Conservation (phyloP, 2,113 vertebrate genomes). For the Pedionomus torquatus region DNA sequence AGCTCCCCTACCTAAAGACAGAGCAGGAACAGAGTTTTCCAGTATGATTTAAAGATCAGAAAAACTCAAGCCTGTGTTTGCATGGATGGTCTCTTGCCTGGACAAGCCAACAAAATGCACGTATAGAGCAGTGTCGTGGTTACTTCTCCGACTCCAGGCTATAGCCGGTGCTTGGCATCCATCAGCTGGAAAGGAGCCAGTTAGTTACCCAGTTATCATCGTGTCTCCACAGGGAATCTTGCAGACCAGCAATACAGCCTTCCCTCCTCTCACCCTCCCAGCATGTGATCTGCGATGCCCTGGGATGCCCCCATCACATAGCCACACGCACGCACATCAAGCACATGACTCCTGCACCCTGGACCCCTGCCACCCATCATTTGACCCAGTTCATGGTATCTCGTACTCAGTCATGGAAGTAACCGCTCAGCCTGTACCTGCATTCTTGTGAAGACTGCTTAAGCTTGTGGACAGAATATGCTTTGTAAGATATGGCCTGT, state of each 20-base stretch:
- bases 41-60: not conserved
- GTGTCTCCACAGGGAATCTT: not conserved
- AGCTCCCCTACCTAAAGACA: not conserved
- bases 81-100: not conserved
- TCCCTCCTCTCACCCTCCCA: not conserved
- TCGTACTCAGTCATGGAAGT: not conserved
- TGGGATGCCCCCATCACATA: not conserved
- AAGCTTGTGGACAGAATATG: not conserved
- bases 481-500: not conserved
- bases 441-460: not conserved
- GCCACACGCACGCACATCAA: fast-evolving
- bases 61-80: not conserved
- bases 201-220: not conserved
- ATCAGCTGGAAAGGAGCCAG: not conserved
- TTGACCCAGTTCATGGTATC: not conserved
- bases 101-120: not conserved
- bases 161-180: not conserved
- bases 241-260: not conserved
- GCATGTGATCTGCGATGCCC: not conserved
- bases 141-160: not conserved
- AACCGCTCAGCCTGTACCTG: not conserved
- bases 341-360: fast-evolving
- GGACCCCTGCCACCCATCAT: not conserved
- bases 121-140: not conserved
- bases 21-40: not conserved